phyloP scores from a whole-genome alignment of 2,888 invertebrate genomes.

The Agriotes lineatus region DNA sequence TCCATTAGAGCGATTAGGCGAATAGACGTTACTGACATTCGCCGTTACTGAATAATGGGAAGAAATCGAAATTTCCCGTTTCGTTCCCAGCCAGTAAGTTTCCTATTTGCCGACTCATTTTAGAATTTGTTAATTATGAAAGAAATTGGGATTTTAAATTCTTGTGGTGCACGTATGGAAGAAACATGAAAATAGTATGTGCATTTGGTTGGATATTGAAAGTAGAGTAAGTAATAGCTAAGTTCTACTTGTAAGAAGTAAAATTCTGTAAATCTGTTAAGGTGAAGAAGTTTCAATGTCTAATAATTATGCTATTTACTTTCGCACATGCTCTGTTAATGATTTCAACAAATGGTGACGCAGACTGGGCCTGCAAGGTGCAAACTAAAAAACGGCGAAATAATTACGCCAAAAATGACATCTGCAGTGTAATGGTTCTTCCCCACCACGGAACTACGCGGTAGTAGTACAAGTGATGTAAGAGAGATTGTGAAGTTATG shows the following conservation, averaged over 20 bases:
- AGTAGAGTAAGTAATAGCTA: too few relatives aligned
- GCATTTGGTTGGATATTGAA: neutral
- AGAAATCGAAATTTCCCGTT: neutral
- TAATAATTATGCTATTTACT: too few relatives aligned
- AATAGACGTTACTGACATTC: slow-evolving; percentile 1
- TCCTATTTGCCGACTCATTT: too few relatives aligned
- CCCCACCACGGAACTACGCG: slow-evolving; percentile 25
- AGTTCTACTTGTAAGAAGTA: too few relatives aligned
- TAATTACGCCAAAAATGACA: slow-evolving; percentile 22
- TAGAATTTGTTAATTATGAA: too few relatives aligned
- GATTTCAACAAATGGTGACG: neutral
- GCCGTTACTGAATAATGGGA: neutral
- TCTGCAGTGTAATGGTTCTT: slow-evolving; percentile 14
- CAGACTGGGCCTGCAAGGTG: neutral
- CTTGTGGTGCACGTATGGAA: too few relatives aligned
- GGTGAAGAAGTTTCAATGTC: too few relatives aligned
- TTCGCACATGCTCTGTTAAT: neutral
- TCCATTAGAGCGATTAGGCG: slow-evolving; percentile 1
- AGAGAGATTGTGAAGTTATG: slow-evolving; percentile 65
- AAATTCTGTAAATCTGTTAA: too few relatives aligned
- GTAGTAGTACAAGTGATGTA: slow-evolving; percentile 63
- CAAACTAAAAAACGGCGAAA: neutral
- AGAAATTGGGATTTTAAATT: too few relatives aligned
- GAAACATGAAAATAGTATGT: neutral
- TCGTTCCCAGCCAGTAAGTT: neutral